Evolutionary conservation across 2,888 invertebrate genomes (phyloP).

Genomic region (Myopa testacea): DNA sequence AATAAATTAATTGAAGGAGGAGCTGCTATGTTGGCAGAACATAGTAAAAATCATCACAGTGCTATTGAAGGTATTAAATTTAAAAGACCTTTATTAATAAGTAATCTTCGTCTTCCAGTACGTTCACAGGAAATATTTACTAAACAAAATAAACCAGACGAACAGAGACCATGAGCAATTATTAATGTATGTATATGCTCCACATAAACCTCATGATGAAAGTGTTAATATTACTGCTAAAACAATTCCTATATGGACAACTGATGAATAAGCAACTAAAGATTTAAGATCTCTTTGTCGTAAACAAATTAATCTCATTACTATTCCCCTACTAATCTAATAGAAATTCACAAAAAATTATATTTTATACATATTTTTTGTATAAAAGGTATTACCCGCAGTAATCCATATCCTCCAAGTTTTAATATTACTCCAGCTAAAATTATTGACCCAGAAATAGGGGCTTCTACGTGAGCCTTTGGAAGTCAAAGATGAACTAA

Average conservation of each 20-base stretch:
- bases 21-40: conserved; percentile 75
- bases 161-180: conserved; percentile 76
- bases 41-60: conserved; percentile 76
- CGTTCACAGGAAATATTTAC: conserved; percentile 76
- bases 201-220: conserved; percentile 71
- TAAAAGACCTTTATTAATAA: conserved; percentile 75
- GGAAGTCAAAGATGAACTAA: conserved; percentile 78
- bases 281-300: conserved; percentile 78
- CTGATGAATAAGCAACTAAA: conserved; percentile 76
- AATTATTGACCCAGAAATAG: conserved; percentile 79
- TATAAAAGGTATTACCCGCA: conserved; percentile 72
- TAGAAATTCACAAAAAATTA: conserved; percentile 71
- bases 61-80: conserved; percentile 72
- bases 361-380: conserved; percentile 69
- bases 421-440: conserved; percentile 77
- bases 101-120: conserved; percentile 72
- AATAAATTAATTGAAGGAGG: too few species aligned
- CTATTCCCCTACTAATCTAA: conserved; percentile 73
- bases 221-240: too few species aligned
- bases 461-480: conserved; percentile 82
- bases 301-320: conserved; percentile 76
- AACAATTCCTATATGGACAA: conserved; percentile 77
- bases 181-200: conserved; percentile 73
- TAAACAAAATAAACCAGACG: conserved; percentile 76
- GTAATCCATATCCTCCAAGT: conserved; percentile 77